A percentile compares a stretch with the other conserved stretches of the same genome.
Conservation (phyloP, 2,113 vertebrate genomes). For the Camelus dromedarius region DNA sequence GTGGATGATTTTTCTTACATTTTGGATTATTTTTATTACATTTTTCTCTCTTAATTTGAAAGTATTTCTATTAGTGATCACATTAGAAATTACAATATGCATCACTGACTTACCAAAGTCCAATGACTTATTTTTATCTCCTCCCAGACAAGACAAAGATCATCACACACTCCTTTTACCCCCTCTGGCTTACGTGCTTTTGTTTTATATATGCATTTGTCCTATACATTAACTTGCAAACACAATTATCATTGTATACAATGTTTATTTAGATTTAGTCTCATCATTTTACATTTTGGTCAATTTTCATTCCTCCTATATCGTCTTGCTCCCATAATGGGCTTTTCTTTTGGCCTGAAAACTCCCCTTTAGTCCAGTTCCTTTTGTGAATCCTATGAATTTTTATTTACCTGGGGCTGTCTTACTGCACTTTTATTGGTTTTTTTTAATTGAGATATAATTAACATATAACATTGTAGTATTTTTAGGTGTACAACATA, state of each 20-base stretch:
- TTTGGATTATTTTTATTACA: not conserved
- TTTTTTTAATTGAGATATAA: not conserved
- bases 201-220: not conserved
- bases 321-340: not conserved
- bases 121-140: not conserved
- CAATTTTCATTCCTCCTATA: not conserved
- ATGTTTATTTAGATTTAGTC: not conserved
- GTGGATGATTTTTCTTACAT: not conserved
- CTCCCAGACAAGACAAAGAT: not conserved
- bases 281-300: not conserved
- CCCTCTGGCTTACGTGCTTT: not conserved
- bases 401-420: not conserved
- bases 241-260: not conserved
- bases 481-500: not conserved
- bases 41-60: not conserved
- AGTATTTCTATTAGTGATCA: not conserved
- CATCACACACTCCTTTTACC: not conserved
- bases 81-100: not conserved
- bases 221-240: not conserved
- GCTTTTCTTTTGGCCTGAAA: not conserved
- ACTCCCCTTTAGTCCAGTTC: not conserved
- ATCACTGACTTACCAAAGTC: not conserved
- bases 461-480: not conserved
- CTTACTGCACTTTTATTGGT: not conserved
- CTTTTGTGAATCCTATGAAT: not conserved